Evolutionary conservation across 2,888 invertebrate species (phyloP).

Genomic region (Pocota personata): DNA sequence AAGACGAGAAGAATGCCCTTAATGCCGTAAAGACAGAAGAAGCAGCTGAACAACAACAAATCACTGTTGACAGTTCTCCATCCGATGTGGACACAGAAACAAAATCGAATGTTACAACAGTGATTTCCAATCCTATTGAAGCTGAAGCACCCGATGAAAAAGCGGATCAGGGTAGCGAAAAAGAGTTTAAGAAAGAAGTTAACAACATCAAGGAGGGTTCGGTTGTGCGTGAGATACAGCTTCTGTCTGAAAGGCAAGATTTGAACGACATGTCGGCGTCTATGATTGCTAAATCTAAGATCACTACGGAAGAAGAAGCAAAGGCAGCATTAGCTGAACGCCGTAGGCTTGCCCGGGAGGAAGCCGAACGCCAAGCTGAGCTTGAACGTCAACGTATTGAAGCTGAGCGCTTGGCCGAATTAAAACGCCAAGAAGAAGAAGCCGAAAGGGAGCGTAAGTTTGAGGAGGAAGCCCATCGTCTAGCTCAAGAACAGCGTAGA

Average conservation of each 20-base stretch:
- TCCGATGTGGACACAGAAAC: constrained; percentile 57
- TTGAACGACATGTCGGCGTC: constrained; percentile 84
- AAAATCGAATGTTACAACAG: constrained; percentile 52
- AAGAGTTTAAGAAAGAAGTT: constrained; percentile 77
- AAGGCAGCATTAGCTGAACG: constrained; percentile 97
- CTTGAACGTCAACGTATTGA: constrained; percentile 89
- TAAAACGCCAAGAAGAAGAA: constrained; percentile 88
- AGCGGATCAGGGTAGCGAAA: constrained; percentile 80
- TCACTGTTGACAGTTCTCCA: constrained; percentile 43
- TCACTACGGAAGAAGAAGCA: constrained; percentile 95
- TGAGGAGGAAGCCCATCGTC: constrained; percentile 90
- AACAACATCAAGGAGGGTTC: constrained; percentile 81
- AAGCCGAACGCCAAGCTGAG: constrained; percentile 95
- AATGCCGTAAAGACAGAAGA: constrained; percentile 81
- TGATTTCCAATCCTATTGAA: constrained; percentile 53
- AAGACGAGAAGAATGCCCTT: constrained; percentile 82
- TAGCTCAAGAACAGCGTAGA: constrained; percentile 91
- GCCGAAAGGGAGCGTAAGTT: constrained; percentile 92
- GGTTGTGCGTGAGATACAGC: constrained; percentile 79
- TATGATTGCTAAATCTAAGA: constrained; percentile 87
- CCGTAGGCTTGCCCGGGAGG: constrained; percentile 93
- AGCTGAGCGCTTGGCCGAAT: constrained; percentile 89
- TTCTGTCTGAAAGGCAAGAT: constrained; percentile 74
- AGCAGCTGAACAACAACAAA: constrained; percentile 52
- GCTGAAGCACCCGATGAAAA: constrained; percentile 79